These are phyloP conservation scores for Macrophya alboannulata DNA, from an alignment of 2,888 invertebrate species.

Conservation along the genomic window DNA sequence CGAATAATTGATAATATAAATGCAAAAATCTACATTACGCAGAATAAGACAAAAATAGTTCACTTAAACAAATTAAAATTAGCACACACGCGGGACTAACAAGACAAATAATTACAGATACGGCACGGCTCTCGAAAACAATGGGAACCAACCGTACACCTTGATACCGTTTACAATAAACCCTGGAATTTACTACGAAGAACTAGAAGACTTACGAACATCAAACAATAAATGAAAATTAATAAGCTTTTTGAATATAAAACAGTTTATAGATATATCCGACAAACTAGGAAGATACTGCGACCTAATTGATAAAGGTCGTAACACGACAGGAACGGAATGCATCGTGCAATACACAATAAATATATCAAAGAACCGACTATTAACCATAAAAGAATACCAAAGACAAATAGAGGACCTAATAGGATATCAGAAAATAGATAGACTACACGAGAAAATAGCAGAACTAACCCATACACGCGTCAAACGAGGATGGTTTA, in stretches of 20 bases:
- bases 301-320: no score
- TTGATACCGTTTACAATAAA: background rate
- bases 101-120: background rate
- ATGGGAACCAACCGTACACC: background rate
- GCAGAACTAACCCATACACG: background rate
- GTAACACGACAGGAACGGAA: no score
- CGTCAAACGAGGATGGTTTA: background rate
- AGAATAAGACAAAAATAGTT: no score
- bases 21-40: constrained; percentile 22
- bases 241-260: no score
- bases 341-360: no score
- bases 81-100: background rate
- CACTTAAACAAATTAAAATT: constrained; percentile 34
- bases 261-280: no score
- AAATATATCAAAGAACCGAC: no score
- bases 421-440: background rate
- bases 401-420: background rate
- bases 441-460: background rate
- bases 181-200: background rate
- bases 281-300: no score
- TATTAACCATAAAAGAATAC: background rate
- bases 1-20: background rate
- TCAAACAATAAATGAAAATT: no score
- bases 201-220: no score
- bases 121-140: background rate